These are phyloP conservation scores for Perizoma flavofasciatum DNA, from an alignment of 2,888 invertebrate species.

Conservation along the genomic window DNA sequence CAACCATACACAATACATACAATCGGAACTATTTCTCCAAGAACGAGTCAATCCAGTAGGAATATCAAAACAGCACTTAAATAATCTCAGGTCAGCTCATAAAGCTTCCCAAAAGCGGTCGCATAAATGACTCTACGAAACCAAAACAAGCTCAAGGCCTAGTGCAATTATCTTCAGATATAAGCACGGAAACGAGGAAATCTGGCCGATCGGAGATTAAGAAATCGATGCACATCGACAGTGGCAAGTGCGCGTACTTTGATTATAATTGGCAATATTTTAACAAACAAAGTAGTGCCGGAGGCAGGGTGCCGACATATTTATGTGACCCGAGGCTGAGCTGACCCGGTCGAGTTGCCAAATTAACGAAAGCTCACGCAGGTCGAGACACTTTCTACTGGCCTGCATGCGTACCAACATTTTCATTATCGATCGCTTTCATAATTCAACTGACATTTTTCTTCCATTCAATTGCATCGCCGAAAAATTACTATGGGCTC, in stretches of 20 bases:
- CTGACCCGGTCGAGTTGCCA: constrained; percentile 74
- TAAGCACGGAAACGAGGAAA: constrained; percentile 55
- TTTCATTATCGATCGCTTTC: constrained; percentile 81
- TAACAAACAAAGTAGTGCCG: constrained; percentile 77
- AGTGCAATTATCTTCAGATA: constrained; percentile 43
- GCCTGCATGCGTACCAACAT: constrained; percentile 70
- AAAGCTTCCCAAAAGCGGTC: constrained; percentile 39
- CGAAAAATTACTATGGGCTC: constrained; percentile 50
- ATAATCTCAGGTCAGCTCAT: constrained; percentile 35
- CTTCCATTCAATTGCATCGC: constrained; percentile 71
- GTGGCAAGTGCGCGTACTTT: constrained; percentile 66
- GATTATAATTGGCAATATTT: constrained; percentile 78
- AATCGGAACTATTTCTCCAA: constrained; percentile 27
- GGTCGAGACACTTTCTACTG: constrained; percentile 81
- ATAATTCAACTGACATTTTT: constrained; percentile 82
- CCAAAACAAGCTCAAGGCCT: constrained; percentile 43
- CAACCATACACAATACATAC: constrained; percentile 18
- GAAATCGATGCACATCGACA: constrained; percentile 65
- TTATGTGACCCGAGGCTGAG: constrained; percentile 70
- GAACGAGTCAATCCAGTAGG: constrained; percentile 30
- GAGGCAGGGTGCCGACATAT: constrained; percentile 76
- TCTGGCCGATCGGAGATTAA: constrained; percentile 65
- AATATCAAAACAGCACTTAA: constrained; percentile 30
- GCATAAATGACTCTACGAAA: constrained; percentile 33
- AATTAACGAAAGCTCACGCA: constrained; percentile 76